A percentile compares a stretch with the other conserved stretches of the same genome.
These are phyloP conservation scores for Apostichopus japonicus DNA, from an alignment of 35 echinoderm and acorn worm genomes.

Conservation along the genomic window DNA sequence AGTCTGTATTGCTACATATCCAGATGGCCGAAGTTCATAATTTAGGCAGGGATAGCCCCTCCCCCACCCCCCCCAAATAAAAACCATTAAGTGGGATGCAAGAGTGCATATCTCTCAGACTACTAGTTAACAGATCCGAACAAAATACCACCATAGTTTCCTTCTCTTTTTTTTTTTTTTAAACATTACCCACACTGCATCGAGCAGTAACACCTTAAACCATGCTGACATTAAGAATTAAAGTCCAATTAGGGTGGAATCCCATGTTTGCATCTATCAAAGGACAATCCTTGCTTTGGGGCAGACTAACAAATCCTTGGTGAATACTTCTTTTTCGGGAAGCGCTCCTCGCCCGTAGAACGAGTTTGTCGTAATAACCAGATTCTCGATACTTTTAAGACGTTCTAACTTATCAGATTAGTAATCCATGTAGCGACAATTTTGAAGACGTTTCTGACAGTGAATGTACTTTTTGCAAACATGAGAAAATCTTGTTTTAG, in stretches of 20 bases:
- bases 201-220: neutral
- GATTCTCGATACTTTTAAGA: neutral
- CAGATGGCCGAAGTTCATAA: too few species aligned
- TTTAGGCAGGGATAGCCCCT: too few species aligned
- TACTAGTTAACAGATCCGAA: too few species aligned
- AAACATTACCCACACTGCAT: neutral
- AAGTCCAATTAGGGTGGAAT: neutral
- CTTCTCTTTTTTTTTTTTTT: too few species aligned
- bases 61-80: too few species aligned
- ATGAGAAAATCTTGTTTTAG: neutral
- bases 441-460: neutral
- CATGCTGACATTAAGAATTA: constrained; percentile 4
- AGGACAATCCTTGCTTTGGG: neutral
- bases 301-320: neutral
- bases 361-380: neutral
- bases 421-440: neutral
- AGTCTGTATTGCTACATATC: too few species aligned
- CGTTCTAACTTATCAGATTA: neutral
- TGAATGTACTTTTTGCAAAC: neutral
- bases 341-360: neutral
- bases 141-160: too few species aligned
- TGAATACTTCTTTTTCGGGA: neutral
- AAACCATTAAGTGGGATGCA: too few species aligned
- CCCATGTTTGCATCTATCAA: neutral
- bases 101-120: too few species aligned